phyloP scores from a whole-genome alignment of 2,113 vertebrate species.

The Empidonax traillii region DNA sequence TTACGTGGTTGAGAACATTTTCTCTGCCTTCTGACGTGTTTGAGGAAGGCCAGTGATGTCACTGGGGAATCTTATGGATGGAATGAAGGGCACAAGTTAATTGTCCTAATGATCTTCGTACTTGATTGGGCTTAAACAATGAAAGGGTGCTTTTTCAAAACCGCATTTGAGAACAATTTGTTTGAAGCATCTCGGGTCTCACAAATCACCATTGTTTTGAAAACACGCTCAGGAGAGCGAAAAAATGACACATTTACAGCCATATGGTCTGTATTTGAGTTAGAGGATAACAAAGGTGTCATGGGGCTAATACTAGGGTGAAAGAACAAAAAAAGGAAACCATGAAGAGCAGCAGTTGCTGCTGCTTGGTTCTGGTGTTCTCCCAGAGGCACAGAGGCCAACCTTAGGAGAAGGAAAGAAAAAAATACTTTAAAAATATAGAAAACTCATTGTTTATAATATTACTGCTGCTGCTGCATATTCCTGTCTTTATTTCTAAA shows the following conservation, averaged over 20 bases:
- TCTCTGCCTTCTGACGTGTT: not conserved
- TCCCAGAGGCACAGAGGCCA: not conserved
- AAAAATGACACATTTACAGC: not conserved
- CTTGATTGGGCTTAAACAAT: slow-evolving; percentile 67
- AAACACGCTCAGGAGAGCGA: slow-evolving; percentile 20
- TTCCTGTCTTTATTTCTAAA: not conserved
- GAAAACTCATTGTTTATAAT: slow-evolving; percentile 35
- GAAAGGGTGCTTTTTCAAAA: slow-evolving; percentile 53
- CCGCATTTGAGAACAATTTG: not conserved
- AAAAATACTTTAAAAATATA: slow-evolving; percentile 40
- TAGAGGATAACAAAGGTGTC: not conserved
- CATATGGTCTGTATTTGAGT: not conserved
- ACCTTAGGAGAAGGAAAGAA: not conserved
- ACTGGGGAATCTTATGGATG: slow-evolving; percentile 51
- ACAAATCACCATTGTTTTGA: not conserved
- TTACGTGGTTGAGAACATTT: not conserved
- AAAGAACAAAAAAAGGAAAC: not conserved
- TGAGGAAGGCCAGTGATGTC: slow-evolving; percentile 49
- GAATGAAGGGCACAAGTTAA: slow-evolving; percentile 16
- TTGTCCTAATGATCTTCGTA: slow-evolving; percentile 16
- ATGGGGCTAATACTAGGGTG: not conserved
- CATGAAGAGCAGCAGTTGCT: not conserved
- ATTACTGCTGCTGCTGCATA: slow-evolving; percentile 2
- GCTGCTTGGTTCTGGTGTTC: not conserved
- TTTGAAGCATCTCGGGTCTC: not conserved